phyloP scores from a whole-genome alignment of 1,140 invertebrate species.

The Bactericera cockerelli region DNA sequence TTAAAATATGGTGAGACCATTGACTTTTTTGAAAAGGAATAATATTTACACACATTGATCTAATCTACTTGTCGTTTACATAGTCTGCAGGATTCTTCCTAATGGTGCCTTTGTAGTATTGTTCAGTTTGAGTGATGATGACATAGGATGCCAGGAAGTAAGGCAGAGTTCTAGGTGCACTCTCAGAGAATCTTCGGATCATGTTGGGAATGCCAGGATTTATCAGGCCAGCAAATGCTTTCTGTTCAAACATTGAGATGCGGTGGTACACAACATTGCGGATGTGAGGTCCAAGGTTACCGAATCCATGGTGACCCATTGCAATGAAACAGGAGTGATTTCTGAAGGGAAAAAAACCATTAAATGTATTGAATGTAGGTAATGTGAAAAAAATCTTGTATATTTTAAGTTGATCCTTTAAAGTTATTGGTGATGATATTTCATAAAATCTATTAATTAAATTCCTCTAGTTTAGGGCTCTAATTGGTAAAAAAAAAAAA shows the following conservation, averaged over 20 bases:
- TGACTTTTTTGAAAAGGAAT: no score
- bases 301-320: conserved; percentile 3
- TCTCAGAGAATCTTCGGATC: not conserved
- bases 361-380: no score
- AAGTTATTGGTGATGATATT: no score
- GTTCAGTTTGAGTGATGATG: not conserved
- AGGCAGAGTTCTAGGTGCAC: not conserved
- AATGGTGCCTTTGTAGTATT: not conserved
- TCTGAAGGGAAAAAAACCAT: no score
- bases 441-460: no score
- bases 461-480: no score
- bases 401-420: no score
- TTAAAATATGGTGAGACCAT: no score
- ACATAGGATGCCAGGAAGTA: conserved; percentile 2
- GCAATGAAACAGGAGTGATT: no score
- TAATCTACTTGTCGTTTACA: not conserved
- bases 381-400: no score
- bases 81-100: not conserved
- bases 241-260: conserved; percentile 5
- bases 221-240: not conserved
- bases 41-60: no score
- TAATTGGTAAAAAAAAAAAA: no score
- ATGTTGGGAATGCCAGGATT: not conserved
- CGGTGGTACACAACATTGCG: conserved; percentile 1
- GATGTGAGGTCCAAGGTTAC: not conserved